Base-by-base conservation (phyloP, 2,888 invertebrate species). In the Drosophila helvetica region DNA sequence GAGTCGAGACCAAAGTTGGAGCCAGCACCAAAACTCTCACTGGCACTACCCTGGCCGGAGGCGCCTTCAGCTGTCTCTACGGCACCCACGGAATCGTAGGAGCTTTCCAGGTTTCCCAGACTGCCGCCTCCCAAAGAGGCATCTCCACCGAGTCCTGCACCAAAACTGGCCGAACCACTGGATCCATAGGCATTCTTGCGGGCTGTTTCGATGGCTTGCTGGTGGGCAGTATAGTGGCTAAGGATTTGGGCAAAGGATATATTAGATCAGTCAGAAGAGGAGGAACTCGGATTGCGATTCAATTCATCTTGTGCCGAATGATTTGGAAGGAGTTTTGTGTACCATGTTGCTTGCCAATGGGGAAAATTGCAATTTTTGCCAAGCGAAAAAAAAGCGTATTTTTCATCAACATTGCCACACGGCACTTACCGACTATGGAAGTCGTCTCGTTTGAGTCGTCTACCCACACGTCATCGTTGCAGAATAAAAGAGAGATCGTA, bases 141-240 rank as follows among this genome's bases (percentile, higher is more conserved):
- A 45, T 57, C 65, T 30, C 38, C 59, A 10, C 65, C 74, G 53
- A 65, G 51, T 5, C 66, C 74, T 15, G 9, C 55, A 2, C 78
- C 87, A 15, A 38, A 51, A n/a, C 58, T 43, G 18, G 57, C 48
- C 3, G 65, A 76, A 9, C 79, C 65, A 10, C 72, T 46, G 18
- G 67, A 18, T 12, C 69, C 67, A 8, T 19, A 64, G 0, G 77
- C 74, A 7, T 82, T 87, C 46, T 81, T 81, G 45, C 90, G 89
- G 3, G 92, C 92, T 65, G 89, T 81, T n/a, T 89, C 89, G 17
- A 92, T 78, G 7, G 91, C 89, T 74, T 91, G 88, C 33, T 88
- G 80, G 68, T 92, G 92, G 74, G 90, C 89, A 22, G 54, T 55
- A 58, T 88, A 90, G 59, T 92, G 92, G 67, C 92, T 92, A 52